A percentile compares a stretch with the other conserved stretches of the same genome.
These are phyloP conservation scores for Phoebastria nigripes DNA, from an alignment of 2,797 vertebrate genomes.

Conservation along the genomic window DNA sequence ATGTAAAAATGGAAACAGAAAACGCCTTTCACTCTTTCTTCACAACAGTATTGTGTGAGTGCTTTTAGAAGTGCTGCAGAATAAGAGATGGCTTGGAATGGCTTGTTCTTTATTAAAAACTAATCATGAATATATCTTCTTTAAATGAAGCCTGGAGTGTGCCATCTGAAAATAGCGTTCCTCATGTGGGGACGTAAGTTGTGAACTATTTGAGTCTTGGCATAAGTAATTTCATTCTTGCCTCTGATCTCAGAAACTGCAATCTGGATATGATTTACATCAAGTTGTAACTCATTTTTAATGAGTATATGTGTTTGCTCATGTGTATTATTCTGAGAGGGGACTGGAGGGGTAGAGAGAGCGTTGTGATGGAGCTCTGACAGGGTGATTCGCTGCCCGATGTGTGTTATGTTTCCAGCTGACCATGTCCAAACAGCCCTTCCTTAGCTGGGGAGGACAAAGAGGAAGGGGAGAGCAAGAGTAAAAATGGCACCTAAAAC, in stretches of 20 bases:
- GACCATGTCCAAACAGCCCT: neutral
- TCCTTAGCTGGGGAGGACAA: neutral
- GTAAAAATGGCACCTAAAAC: neutral
- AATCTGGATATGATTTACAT: slow-evolving; percentile 56
- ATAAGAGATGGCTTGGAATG: slow-evolving; percentile 38
- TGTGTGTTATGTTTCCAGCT: neutral
- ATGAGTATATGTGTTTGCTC: slow-evolving; percentile 24
- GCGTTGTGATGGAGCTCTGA: neutral
- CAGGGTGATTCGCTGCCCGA: neutral
- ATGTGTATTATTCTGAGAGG: neutral
- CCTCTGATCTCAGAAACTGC: slow-evolving; percentile 35
- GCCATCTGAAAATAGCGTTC: slow-evolving; percentile 34
- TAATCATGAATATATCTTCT: slow-evolving; percentile 41
- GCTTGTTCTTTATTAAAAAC: slow-evolving; percentile 64
- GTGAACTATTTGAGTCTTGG: slow-evolving; percentile 39
- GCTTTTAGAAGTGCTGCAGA: slow-evolving; percentile 55
- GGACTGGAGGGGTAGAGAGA: neutral
- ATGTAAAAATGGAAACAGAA: slow-evolving; percentile 65
- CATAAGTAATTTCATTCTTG: slow-evolving; percentile 45
- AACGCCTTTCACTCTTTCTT: slow-evolving; percentile 46
- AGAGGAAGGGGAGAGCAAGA: neutral
- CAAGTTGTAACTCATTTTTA: slow-evolving; percentile 49
- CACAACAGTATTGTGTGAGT: slow-evolving; percentile 7
- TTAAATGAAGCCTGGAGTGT: slow-evolving; percentile 31
- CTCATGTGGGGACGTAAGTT: neutral